Evolutionary conservation across 2,797 vertebrate genomes (phyloP).

Genomic region (Atherinosoma microstoma): DNA sequence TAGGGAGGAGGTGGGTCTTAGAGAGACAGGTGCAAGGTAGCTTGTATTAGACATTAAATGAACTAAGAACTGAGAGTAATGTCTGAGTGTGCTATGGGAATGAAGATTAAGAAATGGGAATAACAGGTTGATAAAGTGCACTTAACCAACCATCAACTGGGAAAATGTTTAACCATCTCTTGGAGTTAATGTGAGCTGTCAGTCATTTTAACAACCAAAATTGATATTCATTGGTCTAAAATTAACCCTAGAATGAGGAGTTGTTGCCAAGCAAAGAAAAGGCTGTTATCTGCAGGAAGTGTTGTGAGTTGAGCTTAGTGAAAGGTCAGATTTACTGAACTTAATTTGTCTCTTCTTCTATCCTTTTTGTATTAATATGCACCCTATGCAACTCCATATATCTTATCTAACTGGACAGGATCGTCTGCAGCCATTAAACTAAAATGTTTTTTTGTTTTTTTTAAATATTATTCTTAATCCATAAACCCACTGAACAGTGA

Average conservation of each 20-base stretch:
- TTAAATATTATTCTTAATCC: background rate
- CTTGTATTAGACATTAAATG: background rate
- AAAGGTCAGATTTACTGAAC: constrained; percentile 13
- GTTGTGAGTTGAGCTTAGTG: background rate
- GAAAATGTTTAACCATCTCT: background rate
- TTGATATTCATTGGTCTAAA: background rate
- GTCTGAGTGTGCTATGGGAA: background rate
- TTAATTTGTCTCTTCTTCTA: constrained; percentile 8
- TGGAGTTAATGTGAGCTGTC: background rate
- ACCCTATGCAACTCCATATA: background rate
- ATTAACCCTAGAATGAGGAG: background rate
- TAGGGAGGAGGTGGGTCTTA: background rate
- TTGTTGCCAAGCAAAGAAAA: constrained; percentile 6
- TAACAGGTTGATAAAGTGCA: background rate
- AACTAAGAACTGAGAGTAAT: background rate
- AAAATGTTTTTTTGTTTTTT: background rate
- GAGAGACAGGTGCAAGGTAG: background rate
- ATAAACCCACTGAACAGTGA: background rate
- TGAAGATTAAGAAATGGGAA: background rate
- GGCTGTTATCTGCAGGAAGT: background rate
- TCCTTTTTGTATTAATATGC: background rate
- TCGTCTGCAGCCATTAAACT: background rate
- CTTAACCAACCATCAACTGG: background rate
- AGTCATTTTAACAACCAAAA: background rate
- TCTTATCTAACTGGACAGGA: background rate